These are phyloP conservation scores for Chiloscyllium plagiosum DNA, from an alignment of 2,113 vertebrate species.

Conservation along the genomic window DNA sequence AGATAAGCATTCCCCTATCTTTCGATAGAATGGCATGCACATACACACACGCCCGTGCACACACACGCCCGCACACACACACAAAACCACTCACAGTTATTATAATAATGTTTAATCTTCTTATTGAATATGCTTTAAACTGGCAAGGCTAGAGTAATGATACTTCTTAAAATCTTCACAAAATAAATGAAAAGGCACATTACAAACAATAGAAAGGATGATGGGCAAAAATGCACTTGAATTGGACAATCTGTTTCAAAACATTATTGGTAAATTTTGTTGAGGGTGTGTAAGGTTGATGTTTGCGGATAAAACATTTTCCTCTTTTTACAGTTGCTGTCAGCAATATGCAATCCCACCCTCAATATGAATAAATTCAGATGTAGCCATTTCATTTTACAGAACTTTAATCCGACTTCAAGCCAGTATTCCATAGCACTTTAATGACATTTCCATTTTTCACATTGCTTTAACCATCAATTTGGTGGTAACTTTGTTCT, in stretches of 20 bases:
- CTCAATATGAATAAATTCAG: background rate
- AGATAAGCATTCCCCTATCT: background rate
- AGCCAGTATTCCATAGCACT: background rate
- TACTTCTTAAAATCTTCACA: background rate
- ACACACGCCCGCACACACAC: no score
- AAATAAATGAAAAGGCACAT: background rate
- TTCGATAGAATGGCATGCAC: background rate
- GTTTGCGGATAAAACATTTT: background rate
- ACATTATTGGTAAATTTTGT: background rate
- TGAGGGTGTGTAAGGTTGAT: background rate
- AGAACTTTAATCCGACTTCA: background rate
- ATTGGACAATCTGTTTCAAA: background rate
- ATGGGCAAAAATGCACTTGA: background rate
- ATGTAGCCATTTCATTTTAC: background rate
- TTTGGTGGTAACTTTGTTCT: background rate
- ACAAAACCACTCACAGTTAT: no score
- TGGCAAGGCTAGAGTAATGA: background rate
- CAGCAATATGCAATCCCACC: background rate
- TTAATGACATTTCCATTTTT: background rate
- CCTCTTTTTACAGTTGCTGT: background rate
- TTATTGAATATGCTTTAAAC: background rate
- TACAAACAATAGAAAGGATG: background rate
- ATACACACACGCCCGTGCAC: no score
- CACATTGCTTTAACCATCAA: background rate
- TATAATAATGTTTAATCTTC: background rate